phyloP scores from a whole-genome alignment of 2,888 invertebrate genomes.

The Blastobasis lacticolella region DNA sequence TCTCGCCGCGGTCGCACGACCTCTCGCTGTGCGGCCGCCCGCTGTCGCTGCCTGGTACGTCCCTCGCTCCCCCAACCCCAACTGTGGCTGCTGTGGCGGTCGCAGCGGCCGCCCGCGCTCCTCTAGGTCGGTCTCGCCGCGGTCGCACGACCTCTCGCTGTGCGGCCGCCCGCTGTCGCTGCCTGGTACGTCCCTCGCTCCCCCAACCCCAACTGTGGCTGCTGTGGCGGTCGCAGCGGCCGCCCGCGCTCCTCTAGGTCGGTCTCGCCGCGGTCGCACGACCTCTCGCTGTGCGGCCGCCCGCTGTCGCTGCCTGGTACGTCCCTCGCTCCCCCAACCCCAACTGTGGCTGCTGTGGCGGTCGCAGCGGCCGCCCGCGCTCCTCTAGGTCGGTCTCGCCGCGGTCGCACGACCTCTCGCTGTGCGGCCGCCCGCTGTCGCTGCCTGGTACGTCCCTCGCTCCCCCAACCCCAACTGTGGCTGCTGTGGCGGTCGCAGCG shows the following conservation, averaged over 20 bases:
- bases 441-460: too few relatives aligned
- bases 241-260: slow-evolving; percentile 56
- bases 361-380: neutral
- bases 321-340: neutral
- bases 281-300: slow-evolving; percentile 44
- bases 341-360: too few relatives aligned
- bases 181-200: slow-evolving; percentile 33
- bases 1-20: slow-evolving; percentile 58
- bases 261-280: slow-evolving; percentile 57
- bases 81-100: slow-evolving; percentile 24
- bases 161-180: slow-evolving; percentile 54
- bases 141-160: slow-evolving; percentile 48
- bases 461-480: too few relatives aligned
- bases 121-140: slow-evolving; percentile 58
- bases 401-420: neutral
- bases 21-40: slow-evolving; percentile 48
- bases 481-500: too few relatives aligned
- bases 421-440: neutral
- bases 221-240: slow-evolving; percentile 30
- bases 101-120: slow-evolving; percentile 46
- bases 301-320: slow-evolving; percentile 57
- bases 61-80: too few relatives aligned
- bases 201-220: too few relatives aligned
- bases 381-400: neutral
- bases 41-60: slow-evolving; percentile 50